Evolutionary conservation across 2,888 invertebrate species (phyloP), one percentile per base, ranked within the genome.

Genomic region (Serripes groenlandicus): DNA sequence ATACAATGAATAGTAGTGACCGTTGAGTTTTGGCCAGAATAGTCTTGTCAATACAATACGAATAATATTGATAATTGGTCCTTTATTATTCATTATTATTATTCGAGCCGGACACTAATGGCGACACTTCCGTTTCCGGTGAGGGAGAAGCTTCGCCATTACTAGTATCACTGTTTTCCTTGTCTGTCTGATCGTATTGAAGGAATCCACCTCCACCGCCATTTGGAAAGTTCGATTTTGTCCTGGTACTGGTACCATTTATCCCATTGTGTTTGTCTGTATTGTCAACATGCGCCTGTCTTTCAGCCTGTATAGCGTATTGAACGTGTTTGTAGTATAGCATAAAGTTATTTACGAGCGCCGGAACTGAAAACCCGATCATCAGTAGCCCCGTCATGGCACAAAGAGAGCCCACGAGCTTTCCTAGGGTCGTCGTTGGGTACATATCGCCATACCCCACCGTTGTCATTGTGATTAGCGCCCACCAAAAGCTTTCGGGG

Each of bases 401-500:
- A 15, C 92, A 91, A 0, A 90, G 64, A 0, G 92, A 91, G 3
- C 92, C 93, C 26, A 93, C 83, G 5, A 93, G 21, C 76, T 92
- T 90, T 1, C 93, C 93, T 21, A 82, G 52, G 1, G 70, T 62
- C 3, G 91, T 91, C n/a, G 62, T 80, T 0, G 93, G 93, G 35
- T 90, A 89, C 90, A 92, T 91, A 69, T 93, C 93, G 0, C 93
- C 93, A 83, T 93, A 93, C 0, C 93, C 93, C 7, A 93, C 93
- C 0, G 93, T 93, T 49, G 93, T 93, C 93, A 93, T 93, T 71
- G 93, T 93, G 23, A 93, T 89, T 7, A 93, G 75, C 0, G 92
- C 91, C 92, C 93, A 93, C 93, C 93, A 93, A 68, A 93, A 92
- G 3, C 88, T 86, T 37, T 90, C 86, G 0, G 93, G 93, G 54